Base-by-base conservation (phyloP, 2,113 vertebrate genomes). In the Epinephelus lanceolatus region DNA sequence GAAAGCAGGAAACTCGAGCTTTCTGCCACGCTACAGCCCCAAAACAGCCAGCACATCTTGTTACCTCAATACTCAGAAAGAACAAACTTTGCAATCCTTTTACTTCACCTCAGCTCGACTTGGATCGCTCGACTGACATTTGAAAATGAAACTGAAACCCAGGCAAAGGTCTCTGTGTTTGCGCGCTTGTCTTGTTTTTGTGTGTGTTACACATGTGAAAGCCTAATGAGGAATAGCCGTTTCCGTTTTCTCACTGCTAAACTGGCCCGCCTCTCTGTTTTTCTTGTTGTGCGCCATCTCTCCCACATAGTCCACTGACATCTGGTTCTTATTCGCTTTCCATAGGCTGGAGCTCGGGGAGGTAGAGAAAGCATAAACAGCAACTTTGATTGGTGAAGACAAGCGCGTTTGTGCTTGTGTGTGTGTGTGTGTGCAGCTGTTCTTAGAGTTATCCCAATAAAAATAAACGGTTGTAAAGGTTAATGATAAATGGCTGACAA, bases 101-200 rank as follows among this genome's bases (percentile, higher is more conserved):
- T 25, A 10, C 30, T 40, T 78, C 52, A 23, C 33, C 37, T 81
- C 2, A 71, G 52, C 59, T 67, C 70, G 67, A 83, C 71, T 45
- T 15, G 12, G 53, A 87, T 86, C 68, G 33, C 47, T 81, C 42
- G 52, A 60, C 49, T 66, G 74, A 71, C 56, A 80, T 80, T 5
- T 61, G 83, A 91, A 90, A 94, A 75, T 40, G 65, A 93, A 91
- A 90, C 14, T 12, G 62, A 87, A 92, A 89, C 73, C 68, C 27
- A 4, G 17, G 65, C 59, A 66, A 63, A 84, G 51, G 67, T 25
- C 53, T 45, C 40, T 19, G 25, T 33, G 69, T 25, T 67, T 68
- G 78, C 18, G 37, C 77, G 74, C 12, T 1, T 2, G 57, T 33
- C 15, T 30, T 12, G 23, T 57, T 40, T 65, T 45, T 30, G 42